Conservation (phyloP, 1,140 invertebrate genomes). For the Caerostris darwini region DNA sequence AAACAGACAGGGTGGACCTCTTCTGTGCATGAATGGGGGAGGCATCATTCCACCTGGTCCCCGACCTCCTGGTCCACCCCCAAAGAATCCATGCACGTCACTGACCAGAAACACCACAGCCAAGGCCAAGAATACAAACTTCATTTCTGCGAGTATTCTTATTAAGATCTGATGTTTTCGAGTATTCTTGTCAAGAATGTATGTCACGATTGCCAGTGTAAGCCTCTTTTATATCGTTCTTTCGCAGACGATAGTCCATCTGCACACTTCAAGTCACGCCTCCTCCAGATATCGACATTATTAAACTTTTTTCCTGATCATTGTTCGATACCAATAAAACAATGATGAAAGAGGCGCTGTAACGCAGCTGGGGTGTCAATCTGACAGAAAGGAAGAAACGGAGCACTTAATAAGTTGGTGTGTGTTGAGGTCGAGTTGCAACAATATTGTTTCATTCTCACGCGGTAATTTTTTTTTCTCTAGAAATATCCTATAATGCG, state of each 20-base stretch:
- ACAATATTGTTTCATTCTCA: too few relatives aligned
- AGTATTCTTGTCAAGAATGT: not conserved
- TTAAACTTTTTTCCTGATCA: not conserved
- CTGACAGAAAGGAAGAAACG: not conserved
- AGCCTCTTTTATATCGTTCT: not conserved
- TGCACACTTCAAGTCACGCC: not conserved
- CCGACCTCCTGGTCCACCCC: not conserved
- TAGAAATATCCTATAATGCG: not conserved
- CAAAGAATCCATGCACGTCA: not conserved
- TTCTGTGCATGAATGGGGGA: not conserved
- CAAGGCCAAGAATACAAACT: not conserved
- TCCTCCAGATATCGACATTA: not conserved
- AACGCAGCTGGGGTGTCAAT: not conserved
- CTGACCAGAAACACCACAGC: not conserved
- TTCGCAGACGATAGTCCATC: not conserved
- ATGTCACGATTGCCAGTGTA: not conserved
- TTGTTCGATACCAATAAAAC: not conserved
- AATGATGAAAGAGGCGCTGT: not conserved
- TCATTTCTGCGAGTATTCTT: not conserved
- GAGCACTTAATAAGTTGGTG: not conserved
- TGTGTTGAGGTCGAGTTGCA: not conserved
- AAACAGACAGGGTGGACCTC: not conserved
- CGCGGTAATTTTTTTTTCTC: not conserved
- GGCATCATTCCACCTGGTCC: not conserved
- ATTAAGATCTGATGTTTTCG: not conserved